phyloP scores from a whole-genome alignment of 1,140 invertebrate species.

The Plectrocnemia conspersa region DNA sequence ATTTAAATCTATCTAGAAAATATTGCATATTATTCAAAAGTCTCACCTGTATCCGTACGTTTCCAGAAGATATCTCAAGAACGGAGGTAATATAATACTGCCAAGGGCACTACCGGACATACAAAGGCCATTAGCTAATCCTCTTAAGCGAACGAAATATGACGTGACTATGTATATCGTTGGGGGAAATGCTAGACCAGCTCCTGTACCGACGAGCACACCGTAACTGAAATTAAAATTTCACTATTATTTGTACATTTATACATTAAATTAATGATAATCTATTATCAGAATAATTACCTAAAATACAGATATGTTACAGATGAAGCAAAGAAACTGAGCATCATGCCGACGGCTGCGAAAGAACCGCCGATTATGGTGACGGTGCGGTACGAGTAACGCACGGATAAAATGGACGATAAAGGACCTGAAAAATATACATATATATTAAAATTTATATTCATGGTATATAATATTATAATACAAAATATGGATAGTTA shows the following conservation, averaged over 20 bases:
- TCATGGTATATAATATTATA: background rate
- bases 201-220: constrained; percentile 72
- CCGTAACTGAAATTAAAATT: constrained; percentile 62
- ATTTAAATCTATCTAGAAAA: no score
- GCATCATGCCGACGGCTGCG: constrained; percentile 78
- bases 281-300: constrained; percentile 46
- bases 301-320: constrained; percentile 72
- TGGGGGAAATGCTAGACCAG: constrained; percentile 76
- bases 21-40: no score
- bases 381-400: constrained; percentile 86
- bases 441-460: no score
- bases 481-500: constrained; percentile 43
- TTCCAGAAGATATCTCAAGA: constrained; percentile 64
- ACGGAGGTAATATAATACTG: constrained; percentile 71
- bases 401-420: constrained; percentile 82
- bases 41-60: constrained; percentile 69
- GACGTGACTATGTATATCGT: constrained; percentile 88
- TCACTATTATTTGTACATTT: constrained; percentile 10
- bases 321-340: constrained; percentile 76
- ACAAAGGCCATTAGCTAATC: constrained; percentile 82
- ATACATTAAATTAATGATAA: constrained; percentile 8
- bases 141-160: constrained; percentile 76
- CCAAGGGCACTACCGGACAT: constrained; percentile 85
- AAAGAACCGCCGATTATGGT: constrained; percentile 81
- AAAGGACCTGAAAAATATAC: constrained; percentile 67